Evolutionary conservation across 2,888 invertebrate species (phyloP).

Genomic region (Beris chalybata): DNA sequence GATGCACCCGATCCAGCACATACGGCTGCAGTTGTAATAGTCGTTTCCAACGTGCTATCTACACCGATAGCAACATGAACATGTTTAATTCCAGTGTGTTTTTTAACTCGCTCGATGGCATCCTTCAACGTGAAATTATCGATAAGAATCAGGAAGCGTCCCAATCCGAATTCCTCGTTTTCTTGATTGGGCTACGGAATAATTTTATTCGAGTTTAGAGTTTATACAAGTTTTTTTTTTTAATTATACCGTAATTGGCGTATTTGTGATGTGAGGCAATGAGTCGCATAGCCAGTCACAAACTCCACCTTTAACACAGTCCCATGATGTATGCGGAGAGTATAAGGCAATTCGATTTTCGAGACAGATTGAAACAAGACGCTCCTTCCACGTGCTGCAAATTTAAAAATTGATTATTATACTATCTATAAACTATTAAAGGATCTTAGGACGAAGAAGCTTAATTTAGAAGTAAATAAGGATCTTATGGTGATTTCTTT

Average conservation of each 20-base stretch:
- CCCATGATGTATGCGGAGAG: slow-evolving; percentile 93
- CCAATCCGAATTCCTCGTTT: slow-evolving; percentile 57
- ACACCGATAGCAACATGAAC: slow-evolving; percentile 72
- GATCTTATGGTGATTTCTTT: no score
- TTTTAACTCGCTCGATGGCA: slow-evolving; percentile 69
- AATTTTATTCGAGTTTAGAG: neutral
- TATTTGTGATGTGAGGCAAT: slow-evolving; percentile 44
- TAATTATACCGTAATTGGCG: slow-evolving; percentile 34
- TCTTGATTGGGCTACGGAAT: neutral
- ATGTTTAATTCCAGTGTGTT: slow-evolving; percentile 67
- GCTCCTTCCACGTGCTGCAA: slow-evolving; percentile 74
- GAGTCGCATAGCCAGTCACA: slow-evolving; percentile 86
- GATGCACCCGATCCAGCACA: slow-evolving; percentile 90
- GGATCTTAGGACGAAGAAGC: no score
- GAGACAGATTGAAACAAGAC: slow-evolving; percentile 76
- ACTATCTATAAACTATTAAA: neutral
- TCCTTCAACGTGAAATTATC: slow-evolving; percentile 60
- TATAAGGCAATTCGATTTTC: slow-evolving; percentile 85
- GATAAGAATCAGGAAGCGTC: slow-evolving; percentile 61
- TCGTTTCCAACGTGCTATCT: slow-evolving; percentile 53
- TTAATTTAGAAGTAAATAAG: no score
- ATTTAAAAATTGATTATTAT: neutral
- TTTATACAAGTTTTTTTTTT: neutral
- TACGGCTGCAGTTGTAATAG: slow-evolving; percentile 69
- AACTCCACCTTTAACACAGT: slow-evolving; percentile 79